These are phyloP conservation scores for Watsonalla binaria DNA, from an alignment of 2,888 invertebrate species.

Conservation along the genomic window DNA sequence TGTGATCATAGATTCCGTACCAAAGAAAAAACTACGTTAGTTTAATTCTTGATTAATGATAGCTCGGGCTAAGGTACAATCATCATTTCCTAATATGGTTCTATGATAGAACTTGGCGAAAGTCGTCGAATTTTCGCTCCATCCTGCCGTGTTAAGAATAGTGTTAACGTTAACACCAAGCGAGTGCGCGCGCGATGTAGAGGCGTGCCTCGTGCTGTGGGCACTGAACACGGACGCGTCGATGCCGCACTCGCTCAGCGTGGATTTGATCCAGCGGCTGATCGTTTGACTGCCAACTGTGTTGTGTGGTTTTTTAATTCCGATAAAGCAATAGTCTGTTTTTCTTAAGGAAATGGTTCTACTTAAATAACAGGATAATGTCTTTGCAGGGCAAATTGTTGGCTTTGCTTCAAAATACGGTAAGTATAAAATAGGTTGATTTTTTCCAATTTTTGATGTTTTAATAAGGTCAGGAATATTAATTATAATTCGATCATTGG, in stretches of 20 bases:
- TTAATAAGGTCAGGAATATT: not conserved
- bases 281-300: not conserved
- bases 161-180: constrained; percentile 2
- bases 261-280: not conserved
- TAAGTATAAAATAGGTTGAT: not conserved
- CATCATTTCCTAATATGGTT: too few relatives aligned
- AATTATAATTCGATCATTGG: not conserved
- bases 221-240: constrained; percentile 1
- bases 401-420: not conserved
- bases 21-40: too few relatives aligned
- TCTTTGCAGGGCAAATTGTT: not conserved
- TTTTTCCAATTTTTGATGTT: not conserved
- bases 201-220: constrained; percentile 8
- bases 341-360: not conserved
- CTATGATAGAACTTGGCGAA: constrained; percentile 3
- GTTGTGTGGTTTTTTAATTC: not conserved
- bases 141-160: constrained; percentile 8
- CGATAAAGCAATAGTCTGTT: too few relatives aligned
- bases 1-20: too few relatives aligned
- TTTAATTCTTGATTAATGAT: too few relatives aligned
- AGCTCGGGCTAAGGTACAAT: too few relatives aligned
- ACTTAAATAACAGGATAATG: not conserved
- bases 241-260: not conserved
- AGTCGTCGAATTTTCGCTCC: constrained; percentile 1
- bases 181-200: constrained; percentile 4